phyloP scores from a whole-genome alignment of 2,113 vertebrate genomes.

The Grallaria varia region DNA sequence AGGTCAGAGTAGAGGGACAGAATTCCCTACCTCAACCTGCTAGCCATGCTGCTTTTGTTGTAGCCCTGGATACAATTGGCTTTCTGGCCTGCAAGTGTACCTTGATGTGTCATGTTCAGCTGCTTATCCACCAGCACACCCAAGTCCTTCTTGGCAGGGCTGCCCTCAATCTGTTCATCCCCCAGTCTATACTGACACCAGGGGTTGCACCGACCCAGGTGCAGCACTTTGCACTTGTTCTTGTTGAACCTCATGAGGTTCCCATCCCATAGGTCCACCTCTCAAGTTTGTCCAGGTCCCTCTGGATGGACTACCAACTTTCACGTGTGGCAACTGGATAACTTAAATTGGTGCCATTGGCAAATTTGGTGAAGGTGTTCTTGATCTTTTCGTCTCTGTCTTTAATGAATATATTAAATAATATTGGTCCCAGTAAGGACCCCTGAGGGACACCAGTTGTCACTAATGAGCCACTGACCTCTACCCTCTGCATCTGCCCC shows the following conservation, averaged over 20 bases:
- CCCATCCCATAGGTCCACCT: background rate
- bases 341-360: background rate
- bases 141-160: background rate
- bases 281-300: background rate
- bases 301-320: background rate
- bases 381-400: too few relatives aligned
- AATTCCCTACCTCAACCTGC: background rate
- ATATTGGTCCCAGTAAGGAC: background rate
- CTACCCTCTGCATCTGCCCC: background rate
- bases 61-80: background rate
- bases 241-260: background rate
- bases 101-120: background rate
- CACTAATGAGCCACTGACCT: background rate
- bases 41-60: background rate
- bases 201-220: background rate
- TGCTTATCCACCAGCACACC: background rate
- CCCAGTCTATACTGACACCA: background rate
- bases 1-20: background rate
- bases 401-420: background rate
- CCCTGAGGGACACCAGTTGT: background rate
- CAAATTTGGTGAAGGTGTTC: background rate
- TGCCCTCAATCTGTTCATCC: background rate
- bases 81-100: background rate
- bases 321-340: background rate
- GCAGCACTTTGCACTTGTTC: background rate